phyloP scores from a whole-genome alignment of 2,797 vertebrate species.

The Vireo griseus region DNA sequence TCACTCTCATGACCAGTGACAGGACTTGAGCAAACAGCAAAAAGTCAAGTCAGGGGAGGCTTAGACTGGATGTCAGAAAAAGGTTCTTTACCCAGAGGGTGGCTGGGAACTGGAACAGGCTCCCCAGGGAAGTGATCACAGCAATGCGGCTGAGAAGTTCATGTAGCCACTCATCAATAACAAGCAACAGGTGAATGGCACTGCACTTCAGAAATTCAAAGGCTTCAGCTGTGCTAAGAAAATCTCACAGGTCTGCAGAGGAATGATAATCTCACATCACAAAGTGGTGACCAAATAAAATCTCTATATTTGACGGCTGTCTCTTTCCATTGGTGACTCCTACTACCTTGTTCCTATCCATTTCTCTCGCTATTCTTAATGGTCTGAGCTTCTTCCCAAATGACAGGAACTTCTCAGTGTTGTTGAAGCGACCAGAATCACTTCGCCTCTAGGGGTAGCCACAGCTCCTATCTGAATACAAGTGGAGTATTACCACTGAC shows the following conservation, averaged over 20 bases:
- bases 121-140: neutral
- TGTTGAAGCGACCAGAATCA: neutral
- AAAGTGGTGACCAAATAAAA: neutral
- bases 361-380: neutral
- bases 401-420: neutral
- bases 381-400: neutral
- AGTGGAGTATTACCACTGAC: neutral
- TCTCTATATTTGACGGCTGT: neutral
- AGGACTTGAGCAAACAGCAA: neutral
- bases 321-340: neutral
- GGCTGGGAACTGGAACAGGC: neutral
- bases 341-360: neutral
- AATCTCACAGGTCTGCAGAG: neutral
- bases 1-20: neutral
- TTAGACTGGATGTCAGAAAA: neutral
- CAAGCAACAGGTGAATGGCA: neutral
- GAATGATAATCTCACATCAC: neutral
- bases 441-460: conserved; percentile 33
- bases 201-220: neutral
- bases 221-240: neutral
- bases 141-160: neutral
- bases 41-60: neutral
- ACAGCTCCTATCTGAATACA: neutral
- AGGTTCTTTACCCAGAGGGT: neutral
- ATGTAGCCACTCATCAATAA: neutral